These are phyloP conservation scores for Drosophila paramelanica DNA, from an alignment of 2,888 invertebrate species.

Conservation along the genomic window DNA sequence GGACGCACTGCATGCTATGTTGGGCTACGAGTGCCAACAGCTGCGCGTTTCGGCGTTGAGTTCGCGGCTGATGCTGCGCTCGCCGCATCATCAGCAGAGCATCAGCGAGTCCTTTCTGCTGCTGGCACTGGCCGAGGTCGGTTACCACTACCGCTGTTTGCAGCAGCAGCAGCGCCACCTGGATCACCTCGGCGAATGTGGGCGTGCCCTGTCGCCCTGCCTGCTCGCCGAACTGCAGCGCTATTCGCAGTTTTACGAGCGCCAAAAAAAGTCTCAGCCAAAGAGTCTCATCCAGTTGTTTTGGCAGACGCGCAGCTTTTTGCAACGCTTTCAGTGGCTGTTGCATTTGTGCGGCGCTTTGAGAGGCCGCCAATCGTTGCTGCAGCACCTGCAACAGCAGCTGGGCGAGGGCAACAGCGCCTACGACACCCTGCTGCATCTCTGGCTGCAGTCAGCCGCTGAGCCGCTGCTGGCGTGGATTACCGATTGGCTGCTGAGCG, in stretches of 20 bases:
- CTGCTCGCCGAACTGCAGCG: conserved; percentile 25
- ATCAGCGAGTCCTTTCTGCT: conserved; percentile 54
- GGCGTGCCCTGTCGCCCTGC: conserved; percentile 10
- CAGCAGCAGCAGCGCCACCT: conserved; percentile 18
- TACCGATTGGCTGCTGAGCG: conserved; percentile 38
- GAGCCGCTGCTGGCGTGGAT: conserved; percentile 24
- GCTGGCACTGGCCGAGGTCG: conserved; percentile 49
- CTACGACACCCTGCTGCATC: conserved; percentile 14
- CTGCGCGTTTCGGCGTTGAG: conserved; percentile 28
- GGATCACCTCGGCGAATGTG: conserved; percentile 24
- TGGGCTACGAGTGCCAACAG: conserved; percentile 49
- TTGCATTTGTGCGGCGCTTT: conserved; percentile 4
- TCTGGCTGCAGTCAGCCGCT: conserved; percentile 32
- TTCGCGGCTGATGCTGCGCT: conserved; percentile 41
- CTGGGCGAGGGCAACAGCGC: neutral
- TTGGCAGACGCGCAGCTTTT: conserved; percentile 7
- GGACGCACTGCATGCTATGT: conserved; percentile 44
- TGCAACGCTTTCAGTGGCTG: conserved; percentile 39
- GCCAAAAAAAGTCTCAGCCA: neutral
- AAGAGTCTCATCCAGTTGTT: conserved; percentile 23
- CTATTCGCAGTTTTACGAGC: conserved; percentile 16
- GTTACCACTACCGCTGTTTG: conserved; percentile 43
- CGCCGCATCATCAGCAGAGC: conserved; percentile 48
- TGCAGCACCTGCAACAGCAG: conserved; percentile 34
- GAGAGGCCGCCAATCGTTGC: neutral